Evolutionary conservation across 2,113 vertebrate genomes (phyloP), one percentile per base, ranked within the genome.

Genomic region (Cephalopholis sonnerati): DNA sequence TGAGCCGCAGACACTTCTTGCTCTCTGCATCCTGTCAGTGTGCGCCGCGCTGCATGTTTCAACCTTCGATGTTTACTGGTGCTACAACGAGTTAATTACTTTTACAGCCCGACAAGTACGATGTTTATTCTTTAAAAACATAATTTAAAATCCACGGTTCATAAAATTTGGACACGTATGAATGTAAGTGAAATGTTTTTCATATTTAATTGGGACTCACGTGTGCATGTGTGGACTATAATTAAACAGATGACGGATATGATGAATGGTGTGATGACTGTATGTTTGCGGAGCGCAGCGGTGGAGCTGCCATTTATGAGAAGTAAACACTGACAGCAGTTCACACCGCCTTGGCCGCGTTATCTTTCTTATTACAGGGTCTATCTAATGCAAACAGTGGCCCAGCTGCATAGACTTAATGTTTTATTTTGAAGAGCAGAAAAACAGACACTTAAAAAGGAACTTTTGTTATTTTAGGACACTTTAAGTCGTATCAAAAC

Each of bases 241-340:
- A 74, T 61, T 25, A 29, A 61, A 74, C 5, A 27, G 32, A 17
- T 54, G 29, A 50, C 27, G 5, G 22, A 29, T 44, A 15, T 25
- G 7, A 36, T 55, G 11, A 36, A 36, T 10, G 15, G 24, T 73
- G 25, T 67, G 48, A 65, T 51, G 54, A 8, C 22, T 44, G 70
- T 55, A 3, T 75, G 24, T 70, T 65, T 65, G 53, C 70, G 61
- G 25, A 55, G 24, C 7, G 8, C n/a, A 6, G 39, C n/a, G 17
- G 36, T 2, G 16, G 32, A 16, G 36, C 5, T 54, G 48, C 50
- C n/a, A 62, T 66, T 66, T 80, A 62, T 24, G 1, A 68, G 15
- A 24, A 66, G 78, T 32, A 59, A 81, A 84, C 73, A 77, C 2
- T 32, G 63, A 58, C n/a, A 41, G 76, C 41, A 10, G 41, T 12